These are phyloP conservation scores for Coptodon rendalli DNA, from an alignment of 2,113 vertebrate genomes.

Conservation along the genomic window DNA sequence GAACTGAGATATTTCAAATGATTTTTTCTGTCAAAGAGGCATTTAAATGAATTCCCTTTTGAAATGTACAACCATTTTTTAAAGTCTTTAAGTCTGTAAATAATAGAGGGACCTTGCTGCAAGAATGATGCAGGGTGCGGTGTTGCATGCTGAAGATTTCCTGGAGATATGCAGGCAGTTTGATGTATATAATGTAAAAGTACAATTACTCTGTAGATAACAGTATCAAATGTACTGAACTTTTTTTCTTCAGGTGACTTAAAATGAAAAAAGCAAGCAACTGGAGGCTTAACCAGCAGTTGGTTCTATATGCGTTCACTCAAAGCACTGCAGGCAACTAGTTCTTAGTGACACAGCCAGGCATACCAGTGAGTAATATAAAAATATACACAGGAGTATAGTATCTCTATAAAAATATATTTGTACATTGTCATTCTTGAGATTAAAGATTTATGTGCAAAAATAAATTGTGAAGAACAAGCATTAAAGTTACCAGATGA, in stretches of 20 bases:
- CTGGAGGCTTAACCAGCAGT: not conserved
- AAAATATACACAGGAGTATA: not conserved
- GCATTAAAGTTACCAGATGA: not conserved
- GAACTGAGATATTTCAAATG: not conserved
- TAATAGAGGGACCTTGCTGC: not conserved
- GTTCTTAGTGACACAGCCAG: not conserved
- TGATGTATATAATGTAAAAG: not conserved
- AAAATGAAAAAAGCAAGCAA: not conserved
- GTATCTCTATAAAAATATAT: not conserved
- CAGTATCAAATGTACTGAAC: not conserved
- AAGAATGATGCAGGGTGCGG: not conserved
- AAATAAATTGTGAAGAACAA: not conserved
- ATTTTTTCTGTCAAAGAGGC: not conserved
- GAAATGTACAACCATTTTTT: not conserved
- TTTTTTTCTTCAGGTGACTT: not conserved
- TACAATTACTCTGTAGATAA: not conserved
- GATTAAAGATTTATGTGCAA: slow-evolving; percentile 22
- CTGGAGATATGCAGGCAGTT: not conserved
- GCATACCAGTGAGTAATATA: not conserved
- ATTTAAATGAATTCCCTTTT: not conserved
- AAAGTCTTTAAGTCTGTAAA: not conserved
- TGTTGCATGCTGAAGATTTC: not conserved
- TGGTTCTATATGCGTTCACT: not conserved
- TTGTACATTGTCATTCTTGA: not conserved
- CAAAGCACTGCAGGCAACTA: not conserved